These are phyloP conservation scores for Aspidoscelis tigris DNA, from an alignment of 2,113 vertebrate species.

Conservation along the genomic window DNA sequence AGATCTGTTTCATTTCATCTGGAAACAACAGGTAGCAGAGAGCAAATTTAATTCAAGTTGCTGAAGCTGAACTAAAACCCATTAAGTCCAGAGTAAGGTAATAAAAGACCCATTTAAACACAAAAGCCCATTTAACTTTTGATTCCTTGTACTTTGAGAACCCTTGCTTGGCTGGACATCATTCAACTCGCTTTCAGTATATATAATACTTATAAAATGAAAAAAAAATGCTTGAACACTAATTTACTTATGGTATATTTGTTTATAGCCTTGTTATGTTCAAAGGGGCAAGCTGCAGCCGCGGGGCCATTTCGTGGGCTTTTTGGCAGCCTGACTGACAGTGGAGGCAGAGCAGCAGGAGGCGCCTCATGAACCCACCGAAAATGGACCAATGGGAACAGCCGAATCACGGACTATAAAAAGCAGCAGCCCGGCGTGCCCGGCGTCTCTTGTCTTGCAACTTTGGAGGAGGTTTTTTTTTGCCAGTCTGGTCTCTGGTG, in stretches of 20 bases:
- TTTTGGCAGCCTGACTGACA: too few relatives aligned
- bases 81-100: conserved; percentile 37
- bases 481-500: too few relatives aligned
- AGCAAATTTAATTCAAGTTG: conserved; percentile 37
- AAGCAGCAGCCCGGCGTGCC: too few relatives aligned
- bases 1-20: conserved; percentile 29
- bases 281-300: too few relatives aligned
- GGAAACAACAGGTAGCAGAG: conserved; percentile 16
- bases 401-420: too few relatives aligned
- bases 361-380: too few relatives aligned
- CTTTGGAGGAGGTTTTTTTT: too few relatives aligned
- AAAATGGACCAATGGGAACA: too few relatives aligned
- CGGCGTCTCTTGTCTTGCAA: too few relatives aligned
- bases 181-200: neutral
- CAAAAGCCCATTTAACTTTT: neutral
- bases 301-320: too few relatives aligned
- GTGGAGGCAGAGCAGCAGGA: too few relatives aligned
- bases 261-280: neutral
- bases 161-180: neutral
- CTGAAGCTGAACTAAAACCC: conserved; percentile 36
- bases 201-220: neutral
- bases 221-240: neutral
- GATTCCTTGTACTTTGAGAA: conserved; percentile 4
- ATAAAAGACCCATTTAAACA: conserved; percentile 22
- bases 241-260: neutral